Evolutionary conservation across 2,113 vertebrate genomes (phyloP).

Genomic region (Melanerpes formicivorus): DNA sequence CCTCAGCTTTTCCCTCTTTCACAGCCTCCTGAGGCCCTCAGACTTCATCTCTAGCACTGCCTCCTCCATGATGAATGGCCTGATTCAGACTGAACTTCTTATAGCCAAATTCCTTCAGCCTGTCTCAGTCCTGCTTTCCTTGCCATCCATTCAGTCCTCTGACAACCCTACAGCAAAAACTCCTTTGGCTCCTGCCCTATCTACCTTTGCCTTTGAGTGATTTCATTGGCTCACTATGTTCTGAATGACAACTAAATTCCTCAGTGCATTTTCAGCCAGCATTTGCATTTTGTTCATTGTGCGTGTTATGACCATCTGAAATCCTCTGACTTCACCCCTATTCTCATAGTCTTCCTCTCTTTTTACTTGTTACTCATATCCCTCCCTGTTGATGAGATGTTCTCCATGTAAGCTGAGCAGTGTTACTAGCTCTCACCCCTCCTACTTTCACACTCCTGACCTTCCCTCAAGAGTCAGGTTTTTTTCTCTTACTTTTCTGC

Average conservation of each 20-base stretch:
- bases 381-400: neutral
- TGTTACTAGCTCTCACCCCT: neutral
- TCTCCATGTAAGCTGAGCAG: neutral
- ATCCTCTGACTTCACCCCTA: neutral
- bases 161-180: neutral
- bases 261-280: neutral
- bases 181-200: neutral
- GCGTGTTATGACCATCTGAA: neutral
- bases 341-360: neutral
- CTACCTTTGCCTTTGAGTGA: neutral
- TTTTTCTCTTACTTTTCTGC: neutral
- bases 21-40: neutral
- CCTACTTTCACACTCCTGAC: neutral
- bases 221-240: neutral
- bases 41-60: neutral
- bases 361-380: constrained; percentile 8
- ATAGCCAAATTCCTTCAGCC: neutral
- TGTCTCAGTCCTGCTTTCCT: neutral
- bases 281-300: neutral
- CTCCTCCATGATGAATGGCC: neutral
- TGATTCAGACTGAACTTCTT: neutral
- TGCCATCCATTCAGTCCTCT: neutral
- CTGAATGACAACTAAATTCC: neutral
- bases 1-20: neutral
- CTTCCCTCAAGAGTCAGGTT: neutral